These are phyloP conservation scores for Leptoteleia sp. DNA, from an alignment of 1,140 invertebrate species.

Conservation along the genomic window DNA sequence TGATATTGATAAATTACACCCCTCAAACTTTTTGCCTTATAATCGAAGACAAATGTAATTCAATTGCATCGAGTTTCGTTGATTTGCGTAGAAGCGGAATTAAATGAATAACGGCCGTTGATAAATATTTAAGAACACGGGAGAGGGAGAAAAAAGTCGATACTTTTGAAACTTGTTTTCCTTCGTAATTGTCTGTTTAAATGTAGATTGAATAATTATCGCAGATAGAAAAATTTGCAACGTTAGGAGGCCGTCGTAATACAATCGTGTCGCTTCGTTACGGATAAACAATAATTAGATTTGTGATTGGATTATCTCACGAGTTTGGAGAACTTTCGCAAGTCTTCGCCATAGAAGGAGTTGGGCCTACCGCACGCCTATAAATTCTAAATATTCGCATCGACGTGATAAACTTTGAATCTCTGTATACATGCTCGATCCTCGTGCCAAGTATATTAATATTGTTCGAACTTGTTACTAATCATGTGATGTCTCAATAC, in stretches of 20 bases:
- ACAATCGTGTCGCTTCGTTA: conserved; percentile 63
- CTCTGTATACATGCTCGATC: conserved; percentile 27
- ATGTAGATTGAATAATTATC: conserved; percentile 58
- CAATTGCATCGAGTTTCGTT: too few relatives aligned
- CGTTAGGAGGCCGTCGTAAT: conserved; percentile 51
- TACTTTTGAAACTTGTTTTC: conserved; percentile 57
- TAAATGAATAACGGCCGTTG: conserved; percentile 13
- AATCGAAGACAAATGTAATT: too few relatives aligned
- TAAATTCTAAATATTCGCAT: conserved; percentile 61
- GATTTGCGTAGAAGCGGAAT: too few relatives aligned
- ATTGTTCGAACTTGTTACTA: conserved; percentile 52
- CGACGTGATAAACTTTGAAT: conserved; percentile 58
- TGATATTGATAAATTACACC: too few relatives aligned
- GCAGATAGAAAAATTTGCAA: conserved; percentile 46
- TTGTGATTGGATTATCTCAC: conserved; percentile 63
- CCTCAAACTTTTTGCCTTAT: too few relatives aligned
- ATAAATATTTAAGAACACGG: conserved; percentile 41
- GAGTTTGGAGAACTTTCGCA: conserved; percentile 62
- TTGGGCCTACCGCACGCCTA: conserved; percentile 63
- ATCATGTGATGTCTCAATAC: conserved; percentile 26
- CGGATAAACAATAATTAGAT: conserved; percentile 66
- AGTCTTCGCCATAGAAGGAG: conserved; percentile 57
- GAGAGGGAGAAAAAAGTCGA: conserved; percentile 22
- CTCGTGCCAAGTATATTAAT: conserved; percentile 60
- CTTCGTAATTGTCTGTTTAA: conserved; percentile 53